Evolutionary conservation across 2,113 vertebrate genomes (phyloP).

Genomic region (Cyprinus carpio): DNA sequence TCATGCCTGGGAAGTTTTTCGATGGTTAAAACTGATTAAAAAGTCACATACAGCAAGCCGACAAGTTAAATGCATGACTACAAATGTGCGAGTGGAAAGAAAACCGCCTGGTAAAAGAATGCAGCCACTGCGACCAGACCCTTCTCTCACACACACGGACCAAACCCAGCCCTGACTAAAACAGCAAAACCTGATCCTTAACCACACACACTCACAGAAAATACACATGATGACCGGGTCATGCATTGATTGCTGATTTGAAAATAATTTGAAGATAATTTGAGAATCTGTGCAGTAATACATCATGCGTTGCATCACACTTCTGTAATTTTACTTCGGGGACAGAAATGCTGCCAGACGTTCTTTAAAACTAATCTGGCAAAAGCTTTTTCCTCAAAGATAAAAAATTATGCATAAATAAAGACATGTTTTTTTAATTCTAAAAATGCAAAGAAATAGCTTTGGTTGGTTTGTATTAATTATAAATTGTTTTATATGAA

Average conservation of each 20-base stretch:
- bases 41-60: neutral
- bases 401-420: neutral
- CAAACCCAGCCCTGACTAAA: constrained; percentile 61
- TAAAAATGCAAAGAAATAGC: neutral
- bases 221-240: constrained; percentile 46
- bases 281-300: constrained; percentile 4
- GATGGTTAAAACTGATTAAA: neutral
- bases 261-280: constrained; percentile 24
- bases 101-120: constrained; percentile 70
- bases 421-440: neutral
- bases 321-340: neutral
- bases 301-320: constrained; percentile 1
- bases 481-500: neutral
- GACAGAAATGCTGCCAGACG: neutral
- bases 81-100: constrained; percentile 49
- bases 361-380: neutral
- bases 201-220: constrained; percentile 47
- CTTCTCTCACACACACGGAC: constrained; percentile 53
- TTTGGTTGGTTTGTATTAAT: neutral
- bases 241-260: constrained; percentile 29
- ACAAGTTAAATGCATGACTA: constrained; percentile 32
- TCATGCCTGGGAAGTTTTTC: neutral
- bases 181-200: constrained; percentile 70
- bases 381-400: neutral
- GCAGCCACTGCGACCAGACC: constrained; percentile 64